Percentiles rank a stretch among this genome's conserved stretches.
These are phyloP conservation scores for Shinisaurus crocodilurus DNA, from an alignment of 2,113 vertebrate genomes.

Conservation along the genomic window DNA sequence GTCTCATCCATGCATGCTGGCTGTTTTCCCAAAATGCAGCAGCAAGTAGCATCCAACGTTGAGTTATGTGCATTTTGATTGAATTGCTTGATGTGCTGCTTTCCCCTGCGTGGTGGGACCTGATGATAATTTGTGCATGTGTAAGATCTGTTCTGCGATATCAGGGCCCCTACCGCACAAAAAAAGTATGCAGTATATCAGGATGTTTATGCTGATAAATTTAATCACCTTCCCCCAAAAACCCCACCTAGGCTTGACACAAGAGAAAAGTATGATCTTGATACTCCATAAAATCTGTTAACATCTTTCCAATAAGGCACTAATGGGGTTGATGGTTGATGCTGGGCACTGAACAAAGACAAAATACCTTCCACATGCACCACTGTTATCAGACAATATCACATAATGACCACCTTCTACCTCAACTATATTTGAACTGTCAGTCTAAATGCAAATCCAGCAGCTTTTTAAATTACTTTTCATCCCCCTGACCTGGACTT, in stretches of 20 bases:
- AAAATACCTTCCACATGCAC: neutral
- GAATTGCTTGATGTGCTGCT: neutral
- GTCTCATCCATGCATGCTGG: neutral
- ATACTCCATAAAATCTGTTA: neutral
- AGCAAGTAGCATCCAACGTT: neutral
- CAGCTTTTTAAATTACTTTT: slow-evolving; percentile 22
- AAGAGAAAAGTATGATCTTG: neutral
- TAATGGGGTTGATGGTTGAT: neutral
- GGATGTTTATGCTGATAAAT: neutral
- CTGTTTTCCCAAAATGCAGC: neutral
- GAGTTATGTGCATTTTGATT: neutral
- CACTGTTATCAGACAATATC: neutral
- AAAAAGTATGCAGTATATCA: neutral
- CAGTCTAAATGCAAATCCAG: slow-evolving; percentile 12
- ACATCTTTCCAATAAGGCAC: neutral
- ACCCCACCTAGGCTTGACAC: neutral
- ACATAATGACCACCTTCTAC: neutral
- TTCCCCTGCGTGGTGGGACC: neutral
- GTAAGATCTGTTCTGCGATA: neutral
- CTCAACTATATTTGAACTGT: slow-evolving; percentile 8
- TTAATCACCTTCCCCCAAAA: neutral
- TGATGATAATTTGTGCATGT: neutral
- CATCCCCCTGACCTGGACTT: neutral
- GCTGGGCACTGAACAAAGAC: neutral
- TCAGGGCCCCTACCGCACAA: neutral